Percentiles rank a stretch among this genome's conserved stretches.
These are phyloP conservation scores for Heterotilapia buettikoferi DNA, from an alignment of 2,113 vertebrate genomes.

Conservation along the genomic window DNA sequence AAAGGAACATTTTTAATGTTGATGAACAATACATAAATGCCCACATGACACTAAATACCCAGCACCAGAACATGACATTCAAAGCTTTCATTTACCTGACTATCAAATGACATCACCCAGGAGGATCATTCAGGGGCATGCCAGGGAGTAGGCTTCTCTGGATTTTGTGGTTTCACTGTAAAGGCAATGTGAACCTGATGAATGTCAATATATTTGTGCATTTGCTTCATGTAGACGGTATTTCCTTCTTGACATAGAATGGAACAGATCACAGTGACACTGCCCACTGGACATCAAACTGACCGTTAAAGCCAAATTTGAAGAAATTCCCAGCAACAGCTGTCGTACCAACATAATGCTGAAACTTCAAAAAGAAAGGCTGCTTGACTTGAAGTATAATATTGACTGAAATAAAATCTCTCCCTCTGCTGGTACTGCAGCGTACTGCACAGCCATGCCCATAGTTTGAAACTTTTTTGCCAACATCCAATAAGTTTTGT, in stretches of 20 bases:
- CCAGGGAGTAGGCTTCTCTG: not conserved
- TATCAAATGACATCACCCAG: not conserved
- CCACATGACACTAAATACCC: not conserved
- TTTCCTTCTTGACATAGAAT: not conserved
- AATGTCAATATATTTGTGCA: not conserved
- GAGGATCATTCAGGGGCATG: not conserved
- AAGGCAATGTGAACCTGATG: not conserved
- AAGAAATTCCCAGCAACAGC: not conserved
- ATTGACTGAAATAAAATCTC: not conserved
- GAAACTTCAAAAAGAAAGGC: not conserved
- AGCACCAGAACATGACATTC: not conserved
- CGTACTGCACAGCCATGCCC: not conserved
- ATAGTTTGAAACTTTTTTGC: not conserved
- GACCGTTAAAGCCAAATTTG: not conserved
- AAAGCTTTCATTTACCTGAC: not conserved
- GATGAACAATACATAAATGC: not conserved
- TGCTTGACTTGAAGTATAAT: not conserved
- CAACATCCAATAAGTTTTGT: not conserved
- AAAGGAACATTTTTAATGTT: not conserved
- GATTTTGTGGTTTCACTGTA: not conserved
- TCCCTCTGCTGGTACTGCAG: not conserved
- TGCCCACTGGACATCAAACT: not conserved
- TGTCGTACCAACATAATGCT: not conserved
- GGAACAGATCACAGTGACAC: not conserved
- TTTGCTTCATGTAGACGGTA: not conserved